Evolutionary conservation across 2,888 invertebrate genomes (phyloP), one percentile per base, ranked within the genome.

Genomic region (Cephus spinipes): DNA sequence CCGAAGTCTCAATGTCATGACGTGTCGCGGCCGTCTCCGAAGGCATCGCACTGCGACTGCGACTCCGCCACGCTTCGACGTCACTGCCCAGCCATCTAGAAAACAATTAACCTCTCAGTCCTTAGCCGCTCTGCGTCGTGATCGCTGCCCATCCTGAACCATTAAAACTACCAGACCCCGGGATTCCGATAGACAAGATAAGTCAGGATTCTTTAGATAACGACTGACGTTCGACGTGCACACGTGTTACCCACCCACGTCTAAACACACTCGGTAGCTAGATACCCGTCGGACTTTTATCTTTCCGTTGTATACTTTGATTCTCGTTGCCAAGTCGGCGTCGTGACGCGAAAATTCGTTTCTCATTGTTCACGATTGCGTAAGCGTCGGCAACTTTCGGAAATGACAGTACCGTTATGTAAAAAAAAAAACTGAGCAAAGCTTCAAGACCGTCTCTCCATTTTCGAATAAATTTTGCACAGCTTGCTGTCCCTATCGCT

Each of bases 1-100:
- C 68, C 40, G 73, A 76, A 74, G 78, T 76, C 79, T 80, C 79
- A 78, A 80, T 80, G 79, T 78, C 79, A 77, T 74, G 77, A 79
- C 77, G 79, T 79, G 76, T 76, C 74, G 76, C 74, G 76, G 74
- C 31, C 75, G 75, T 15, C 55, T 69, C 73, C 74, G 74, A 40
- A 78, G 71, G 75, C 76, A 78, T 78, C 76, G 78, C 76, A 74
- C 74, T 74, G 40, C 71, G 32, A 35, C 35, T 68, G 55, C 73
- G 73, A n/a, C 76, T 71, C n/a, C 76, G 76, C 30, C 76, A 69
- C 12, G 71, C 71, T 34, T 71, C 71, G 31, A 33, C 71, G 31
- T 71, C 33, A 71, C 71, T 34, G 23, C 12, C 30, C 31, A 55
- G 55, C 55, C 55, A 55, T 55, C 55, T 55, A 55, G 55, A 55